Evolutionary conservation across 2,797 vertebrate genomes (phyloP), one percentile per base, ranked within the genome.

Genomic region (Sitta carolinensis): DNA sequence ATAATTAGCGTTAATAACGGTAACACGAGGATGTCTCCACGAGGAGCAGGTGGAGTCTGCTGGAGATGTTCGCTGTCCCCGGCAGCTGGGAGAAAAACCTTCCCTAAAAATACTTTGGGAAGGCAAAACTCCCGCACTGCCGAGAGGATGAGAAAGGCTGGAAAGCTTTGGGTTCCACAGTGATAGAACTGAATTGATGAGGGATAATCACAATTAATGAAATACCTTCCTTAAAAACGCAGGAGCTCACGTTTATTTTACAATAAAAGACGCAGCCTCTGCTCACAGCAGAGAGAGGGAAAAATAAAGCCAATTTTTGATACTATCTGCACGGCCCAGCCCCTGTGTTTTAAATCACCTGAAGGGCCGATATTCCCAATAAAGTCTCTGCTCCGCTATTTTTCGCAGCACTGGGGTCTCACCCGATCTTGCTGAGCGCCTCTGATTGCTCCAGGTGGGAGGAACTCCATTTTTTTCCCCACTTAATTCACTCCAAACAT

Each of bases 361-460:
- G 14, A 11, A 62, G 43, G 10, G 0, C 8, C 2, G 17, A 3
- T 1, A 54, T 54, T 63, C 38, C 13, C 7, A 2, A 51, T 40
- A 19, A 92, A 69, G 22, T 30, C 36, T 58, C 22, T 29, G 25
- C 3, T 29, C 64, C 26, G 4, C 11, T 7, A 1, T 13, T 51
- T 20, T 20, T 11, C 17, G n/a, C 21, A 23, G 22, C 27, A 3
- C 29, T 20, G 38, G 21, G 21, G 11, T 14, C 38, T 45, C 8
- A 19, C 47, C 67, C 51, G 17, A 6, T 14, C 10, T 19, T 2
- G 1, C 13, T 6, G 34, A 21, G 23, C 34, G 3, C 22, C 61
- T 26, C 34, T 10, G 29, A 26, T 25, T 1, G 5, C 38, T 10
- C 9, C 0, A 2, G 23, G 47, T 3, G 22, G 21, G 21, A 47